Conservation (phyloP, 1,140 invertebrate genomes). For the Habropoda laboriosa region DNA sequence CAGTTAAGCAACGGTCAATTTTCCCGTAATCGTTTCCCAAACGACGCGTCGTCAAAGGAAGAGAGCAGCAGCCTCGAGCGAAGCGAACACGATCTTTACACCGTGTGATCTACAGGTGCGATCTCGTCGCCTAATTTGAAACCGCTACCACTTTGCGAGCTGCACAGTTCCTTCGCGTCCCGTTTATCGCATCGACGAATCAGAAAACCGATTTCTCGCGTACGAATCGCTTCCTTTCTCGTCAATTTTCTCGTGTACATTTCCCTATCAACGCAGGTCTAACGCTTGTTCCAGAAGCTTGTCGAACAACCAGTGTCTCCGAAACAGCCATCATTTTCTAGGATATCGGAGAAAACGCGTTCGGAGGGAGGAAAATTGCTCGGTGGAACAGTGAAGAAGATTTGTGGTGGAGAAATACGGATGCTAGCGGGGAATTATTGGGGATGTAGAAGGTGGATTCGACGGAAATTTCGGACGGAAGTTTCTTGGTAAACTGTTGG, state of each 20-base stretch:
- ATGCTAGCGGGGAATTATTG: not conserved
- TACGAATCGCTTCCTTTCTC: too few species aligned
- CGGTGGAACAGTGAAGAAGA: not conserved
- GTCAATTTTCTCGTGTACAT: slow-evolving; percentile 5
- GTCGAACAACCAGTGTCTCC: not conserved
- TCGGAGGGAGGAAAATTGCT: not conserved
- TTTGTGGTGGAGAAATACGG: not conserved
- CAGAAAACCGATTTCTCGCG: too few species aligned
- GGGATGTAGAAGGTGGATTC: not conserved
- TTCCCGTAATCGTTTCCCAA: slow-evolving; percentile 60
- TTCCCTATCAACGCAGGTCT: too few species aligned
- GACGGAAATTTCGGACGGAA: not conserved
- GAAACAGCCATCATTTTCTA: too few species aligned
- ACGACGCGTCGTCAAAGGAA: not conserved
- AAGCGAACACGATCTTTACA: not conserved
- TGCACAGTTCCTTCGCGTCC: not conserved
- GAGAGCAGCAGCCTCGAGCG: not conserved
- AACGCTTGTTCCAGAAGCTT: not conserved
- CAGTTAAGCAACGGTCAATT: slow-evolving; percentile 37
- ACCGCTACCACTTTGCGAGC: slow-evolving; percentile 25
- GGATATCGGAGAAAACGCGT: not conserved
- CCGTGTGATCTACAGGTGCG: not conserved
- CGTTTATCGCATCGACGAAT: not conserved
- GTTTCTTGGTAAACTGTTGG: not conserved
- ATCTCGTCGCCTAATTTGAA: slow-evolving; percentile 34